Evolutionary conservation across 2,113 vertebrate species (phyloP), one percentile per base, ranked within the genome.

Genomic region (Neolamprologus variostigma): DNA sequence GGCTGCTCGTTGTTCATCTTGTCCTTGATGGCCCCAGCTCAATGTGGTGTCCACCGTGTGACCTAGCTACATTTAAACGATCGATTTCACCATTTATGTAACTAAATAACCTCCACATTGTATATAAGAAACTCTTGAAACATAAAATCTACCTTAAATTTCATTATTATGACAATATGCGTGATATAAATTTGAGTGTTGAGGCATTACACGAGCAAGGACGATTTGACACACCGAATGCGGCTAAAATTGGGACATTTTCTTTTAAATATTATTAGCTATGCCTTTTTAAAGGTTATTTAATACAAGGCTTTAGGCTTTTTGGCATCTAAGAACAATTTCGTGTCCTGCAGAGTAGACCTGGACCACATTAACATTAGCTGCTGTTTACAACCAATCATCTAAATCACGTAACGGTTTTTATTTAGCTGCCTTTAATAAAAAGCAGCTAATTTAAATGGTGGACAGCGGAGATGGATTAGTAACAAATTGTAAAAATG

Each of bases 1-100:
- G 97, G 94, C 89, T 89, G 93, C 87, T 93, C 59, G 93, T 94
- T 92, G 95, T 95, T 95, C 93, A 7, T 76, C 87, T 87, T 93
- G 94, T 94, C 93, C 95, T 95, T 95, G 89, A 94, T 94, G 91
- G 93, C 84, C 81, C 80, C 84, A 53, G 83, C 88, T 93, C 89
- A 53, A 47, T 33, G 80, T 80, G 85, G 82, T 2, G 82, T 80
- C 26, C 37, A 68, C 84, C 55, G 71, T 26, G 87, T 45, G 82
- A 85, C 85, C 82, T 13, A 63, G 85, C 89, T 9, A 1, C 83
- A 51, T 16, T 10, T 7, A 45, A 82, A 76, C 76, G 3, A 6
- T 5, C 55, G 47, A 51, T n/a, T 19, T 23, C 40, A 4, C 9
- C 42, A 19, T 78, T 82, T 19, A 19, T 37, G 1, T 3, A 4